Evolutionary conservation across 2,113 vertebrate genomes (phyloP).

Genomic region (Podocnemis expansa): DNA sequence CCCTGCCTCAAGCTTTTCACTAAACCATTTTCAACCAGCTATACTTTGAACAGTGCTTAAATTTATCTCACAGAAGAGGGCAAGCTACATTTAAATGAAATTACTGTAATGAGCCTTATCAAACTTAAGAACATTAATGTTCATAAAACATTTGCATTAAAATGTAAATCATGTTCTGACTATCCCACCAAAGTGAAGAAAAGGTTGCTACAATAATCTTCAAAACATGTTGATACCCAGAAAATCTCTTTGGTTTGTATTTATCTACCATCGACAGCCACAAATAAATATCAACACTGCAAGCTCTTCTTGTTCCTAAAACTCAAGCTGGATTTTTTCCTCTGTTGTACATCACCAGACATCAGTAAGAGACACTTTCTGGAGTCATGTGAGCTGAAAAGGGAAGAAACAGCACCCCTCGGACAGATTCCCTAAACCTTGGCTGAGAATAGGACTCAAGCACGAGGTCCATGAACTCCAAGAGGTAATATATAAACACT

Average conservation of each 20-base stretch:
- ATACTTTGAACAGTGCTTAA: too few species aligned
- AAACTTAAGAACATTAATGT: neutral
- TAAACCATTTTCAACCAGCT: too few species aligned
- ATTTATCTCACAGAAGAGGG: too few species aligned
- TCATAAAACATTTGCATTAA: neutral
- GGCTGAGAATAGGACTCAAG: neutral
- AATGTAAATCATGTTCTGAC: neutral
- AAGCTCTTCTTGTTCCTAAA: neutral
- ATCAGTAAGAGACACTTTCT: neutral
- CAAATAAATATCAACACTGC: neutral
- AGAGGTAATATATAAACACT: neutral
- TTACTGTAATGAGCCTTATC: neutral
- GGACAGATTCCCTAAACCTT: neutral
- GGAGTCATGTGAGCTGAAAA: neutral
- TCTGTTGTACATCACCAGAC: neutral
- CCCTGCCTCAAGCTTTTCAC: too few species aligned
- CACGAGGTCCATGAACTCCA: neutral
- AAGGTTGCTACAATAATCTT: too few species aligned
- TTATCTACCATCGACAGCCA: neutral
- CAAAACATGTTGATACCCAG: neutral
- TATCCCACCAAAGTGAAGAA: neutral
- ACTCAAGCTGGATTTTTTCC: neutral
- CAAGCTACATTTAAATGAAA: neutral
- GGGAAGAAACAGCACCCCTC: neutral
- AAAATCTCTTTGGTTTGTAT: neutral